Evolutionary conservation across 1,140 invertebrate genomes (phyloP).

Genomic region (Bradynema listronoti): DNA sequence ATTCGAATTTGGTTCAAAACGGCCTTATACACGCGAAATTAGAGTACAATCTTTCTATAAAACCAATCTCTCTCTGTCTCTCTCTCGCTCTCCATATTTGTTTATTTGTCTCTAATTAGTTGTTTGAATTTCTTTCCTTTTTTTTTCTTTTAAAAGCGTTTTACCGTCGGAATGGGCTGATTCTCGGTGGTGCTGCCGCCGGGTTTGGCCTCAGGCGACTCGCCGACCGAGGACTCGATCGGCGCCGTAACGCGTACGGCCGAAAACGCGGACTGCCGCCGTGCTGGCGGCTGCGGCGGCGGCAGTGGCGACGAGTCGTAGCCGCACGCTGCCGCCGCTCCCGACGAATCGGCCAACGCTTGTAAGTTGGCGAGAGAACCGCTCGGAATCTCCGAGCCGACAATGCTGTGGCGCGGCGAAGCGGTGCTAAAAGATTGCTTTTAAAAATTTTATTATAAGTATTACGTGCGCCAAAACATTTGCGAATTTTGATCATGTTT

Average conservation of each 20-base stretch:
- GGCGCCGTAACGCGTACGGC: not conserved
- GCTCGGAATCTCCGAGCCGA: conserved; percentile 25
- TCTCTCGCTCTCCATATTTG: no score
- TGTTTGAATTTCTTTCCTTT: no score
- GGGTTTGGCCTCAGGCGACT: conserved; percentile 1
- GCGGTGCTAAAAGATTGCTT: conserved; percentile 39
- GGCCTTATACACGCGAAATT: no score
- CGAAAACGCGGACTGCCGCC: conserved; percentile 19
- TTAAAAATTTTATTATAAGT: no score
- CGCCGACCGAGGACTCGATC: conserved; percentile 13
- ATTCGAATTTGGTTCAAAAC: no score
- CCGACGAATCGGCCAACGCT: conserved; percentile 15
- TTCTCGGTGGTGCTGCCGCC: not conserved
- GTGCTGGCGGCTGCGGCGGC: conserved; percentile 11
- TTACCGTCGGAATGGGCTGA: conserved; percentile 14
- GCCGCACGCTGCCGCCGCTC: conserved; percentile 14
- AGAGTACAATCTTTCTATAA: no score
- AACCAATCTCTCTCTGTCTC: no score
- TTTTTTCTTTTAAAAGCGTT: not conserved
- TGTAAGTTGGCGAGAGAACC: conserved; percentile 30
- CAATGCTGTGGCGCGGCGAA: conserved; percentile 39
- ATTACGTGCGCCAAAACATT: no score
- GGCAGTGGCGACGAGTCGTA: conserved; percentile 5
- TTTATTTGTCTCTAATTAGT: no score
- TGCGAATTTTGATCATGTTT: no score